A percentile compares a stretch with the other conserved stretches of the same genome.
These are phyloP conservation scores for Oscheius sp. DNA, from an alignment of 2,888 invertebrate species.

Conservation along the genomic window DNA sequence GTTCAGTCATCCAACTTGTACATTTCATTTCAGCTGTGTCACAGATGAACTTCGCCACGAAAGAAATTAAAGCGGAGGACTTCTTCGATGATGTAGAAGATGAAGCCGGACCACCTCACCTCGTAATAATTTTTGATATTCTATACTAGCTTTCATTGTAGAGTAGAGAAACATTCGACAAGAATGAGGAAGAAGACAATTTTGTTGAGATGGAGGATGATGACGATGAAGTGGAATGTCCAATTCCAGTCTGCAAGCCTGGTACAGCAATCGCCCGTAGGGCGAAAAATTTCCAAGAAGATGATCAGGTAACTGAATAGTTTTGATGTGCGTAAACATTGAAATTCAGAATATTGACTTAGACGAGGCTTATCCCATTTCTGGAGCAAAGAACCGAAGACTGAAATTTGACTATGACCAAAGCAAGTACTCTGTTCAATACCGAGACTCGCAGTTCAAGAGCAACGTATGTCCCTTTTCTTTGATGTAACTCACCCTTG, in stretches of 20 bases:
- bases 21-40: no score
- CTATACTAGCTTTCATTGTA: constrained; percentile 10
- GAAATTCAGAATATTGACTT: not conserved
- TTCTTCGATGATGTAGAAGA: not conserved
- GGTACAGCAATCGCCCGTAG: not conserved
- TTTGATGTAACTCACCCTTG: not conserved
- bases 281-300: no score
- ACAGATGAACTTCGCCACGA: not conserved
- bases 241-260: not conserved
- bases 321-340: not conserved
- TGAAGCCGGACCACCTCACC: not conserved
- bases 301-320: no score
- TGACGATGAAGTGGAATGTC: constrained; percentile 18
- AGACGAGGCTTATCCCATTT: no score
- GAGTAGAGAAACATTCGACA: constrained; percentile 4
- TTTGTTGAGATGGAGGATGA: constrained; percentile 37
- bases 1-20: no score
- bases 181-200: constrained; percentile 33
- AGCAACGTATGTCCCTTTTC: constrained; percentile 19
- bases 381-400: not conserved
- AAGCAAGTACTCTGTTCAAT: constrained; percentile 27
- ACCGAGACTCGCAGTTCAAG: constrained; percentile 26
- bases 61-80: not conserved
- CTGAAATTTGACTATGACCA: constrained; percentile 11
- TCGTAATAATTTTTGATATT: not conserved